A percentile compares a stretch with the other conserved stretches of the same genome.
Conservation (phyloP, 1,140 invertebrate species). For the Sitophilus oryzae region DNA sequence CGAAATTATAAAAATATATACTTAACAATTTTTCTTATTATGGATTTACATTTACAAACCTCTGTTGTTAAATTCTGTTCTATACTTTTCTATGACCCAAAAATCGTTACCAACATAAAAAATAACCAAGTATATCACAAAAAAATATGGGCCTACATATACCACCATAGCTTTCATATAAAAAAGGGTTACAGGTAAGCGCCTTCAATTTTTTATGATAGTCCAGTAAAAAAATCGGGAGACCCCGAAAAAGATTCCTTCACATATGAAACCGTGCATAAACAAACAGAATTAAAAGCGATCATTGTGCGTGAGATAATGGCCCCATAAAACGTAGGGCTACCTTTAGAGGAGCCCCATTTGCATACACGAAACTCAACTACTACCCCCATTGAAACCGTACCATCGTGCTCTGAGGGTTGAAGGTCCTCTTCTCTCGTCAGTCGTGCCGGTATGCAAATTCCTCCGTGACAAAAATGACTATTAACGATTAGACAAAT, state of each 20-base stretch:
- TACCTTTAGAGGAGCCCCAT: neutral
- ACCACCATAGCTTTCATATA: neutral
- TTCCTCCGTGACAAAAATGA: conserved; percentile 28
- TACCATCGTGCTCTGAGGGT: too few species aligned
- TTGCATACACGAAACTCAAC: conserved; percentile 9
- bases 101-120: too few species aligned
- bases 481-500: conserved; percentile 30
- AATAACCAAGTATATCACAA: neutral
- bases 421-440: conserved; percentile 17
- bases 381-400: neutral
- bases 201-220: conserved; percentile 15
- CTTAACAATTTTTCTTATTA: too few species aligned
- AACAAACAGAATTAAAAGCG: conserved; percentile 22
- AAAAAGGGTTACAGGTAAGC: neutral
- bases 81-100: too few species aligned
- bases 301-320: conserved; percentile 17
- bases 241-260: conserved; percentile 14
- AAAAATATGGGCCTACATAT: neutral
- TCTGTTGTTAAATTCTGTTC: too few species aligned
- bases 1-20: too few species aligned
- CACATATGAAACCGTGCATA: conserved; percentile 21
- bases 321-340: conserved; percentile 2
- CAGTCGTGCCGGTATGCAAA: conserved; percentile 26
- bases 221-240: conserved; percentile 16
- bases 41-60: too few species aligned